These are phyloP conservation scores for Podiceps cristatus DNA, from an alignment of 2,113 vertebrate genomes.

Conservation along the genomic window DNA sequence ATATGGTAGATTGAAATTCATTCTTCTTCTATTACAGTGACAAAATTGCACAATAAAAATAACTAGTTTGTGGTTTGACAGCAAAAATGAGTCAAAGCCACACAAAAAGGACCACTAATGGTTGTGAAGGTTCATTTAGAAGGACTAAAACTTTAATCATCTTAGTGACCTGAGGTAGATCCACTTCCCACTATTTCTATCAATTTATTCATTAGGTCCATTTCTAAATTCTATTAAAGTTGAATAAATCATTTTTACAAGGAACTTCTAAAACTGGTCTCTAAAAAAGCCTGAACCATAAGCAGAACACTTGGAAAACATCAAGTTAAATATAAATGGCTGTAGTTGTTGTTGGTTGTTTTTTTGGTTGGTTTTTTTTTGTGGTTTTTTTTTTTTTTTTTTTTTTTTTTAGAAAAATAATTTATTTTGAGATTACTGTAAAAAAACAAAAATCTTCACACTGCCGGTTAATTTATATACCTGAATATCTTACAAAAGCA, in stretches of 20 bases:
- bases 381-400: too few relatives aligned
- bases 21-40: neutral
- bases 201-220: neutral
- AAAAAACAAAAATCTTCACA: neutral
- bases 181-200: neutral
- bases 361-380: too few relatives aligned
- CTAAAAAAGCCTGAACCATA: neutral
- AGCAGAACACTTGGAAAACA: neutral
- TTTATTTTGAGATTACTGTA: neutral
- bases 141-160: neutral
- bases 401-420: neutral
- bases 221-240: constrained; percentile 1
- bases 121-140: neutral
- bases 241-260: neutral
- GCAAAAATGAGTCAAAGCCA: constrained; percentile 39
- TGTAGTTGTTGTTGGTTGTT: neutral
- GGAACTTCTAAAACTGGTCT: neutral
- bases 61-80: neutral
- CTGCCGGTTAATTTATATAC: neutral
- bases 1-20: neutral
- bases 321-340: neutral
- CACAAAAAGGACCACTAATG: neutral
- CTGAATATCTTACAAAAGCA: constrained; percentile 9
- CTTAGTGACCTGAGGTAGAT: neutral
- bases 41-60: constrained; percentile 6